Evolutionary conservation across 2,113 vertebrate genomes (phyloP), one percentile per base, ranked within the genome.

Genomic region (Tonatia bakeri): DNA sequence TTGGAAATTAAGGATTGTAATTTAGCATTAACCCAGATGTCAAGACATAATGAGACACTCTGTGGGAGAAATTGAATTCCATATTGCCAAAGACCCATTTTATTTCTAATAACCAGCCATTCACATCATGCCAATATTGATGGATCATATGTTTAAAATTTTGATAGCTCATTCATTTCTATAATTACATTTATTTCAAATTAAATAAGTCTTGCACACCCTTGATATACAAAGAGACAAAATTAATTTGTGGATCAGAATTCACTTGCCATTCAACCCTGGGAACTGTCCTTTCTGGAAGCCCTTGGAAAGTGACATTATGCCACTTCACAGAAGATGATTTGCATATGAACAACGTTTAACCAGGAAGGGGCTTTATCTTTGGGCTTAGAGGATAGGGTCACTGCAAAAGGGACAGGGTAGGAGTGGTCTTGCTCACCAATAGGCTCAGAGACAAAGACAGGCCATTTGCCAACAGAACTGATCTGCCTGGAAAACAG

Each of bases 101-200:
- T 98, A 98, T 98, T 98, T 98, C 98, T 98, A 99, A 99, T 99
- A 98, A 98, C 98, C 98, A 99, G 98, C 97, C 98, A 98, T 98
- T 97, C 98, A 98, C 98, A 98, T 98, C 52, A 69, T 98, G 98
- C 98, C 98, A 98, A 98, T 98, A 98, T 96, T 99, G 99, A 99
- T 99, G 98, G 99, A 99, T 99, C 98, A 98, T 98, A 98, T 98
- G 98, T 98, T 98, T 98, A 98, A 98, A 98, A 97, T 99, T 97
- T 99, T 98, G 99, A 99, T 98, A 99, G 98, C 98, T 99, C 99
- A 99, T 99, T 99, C 99, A 98, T 99, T 99, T 99, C 99, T 98
- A 98, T 99, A 99, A 99, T 98, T 98, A 98, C 95, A 98, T 98
- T 98, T 98, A 99, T 99, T 98, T 98, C 97, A 98, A 99, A 99